Conservation (phyloP, 2,888 invertebrate genomes). For the Drosophila putrida region DNA sequence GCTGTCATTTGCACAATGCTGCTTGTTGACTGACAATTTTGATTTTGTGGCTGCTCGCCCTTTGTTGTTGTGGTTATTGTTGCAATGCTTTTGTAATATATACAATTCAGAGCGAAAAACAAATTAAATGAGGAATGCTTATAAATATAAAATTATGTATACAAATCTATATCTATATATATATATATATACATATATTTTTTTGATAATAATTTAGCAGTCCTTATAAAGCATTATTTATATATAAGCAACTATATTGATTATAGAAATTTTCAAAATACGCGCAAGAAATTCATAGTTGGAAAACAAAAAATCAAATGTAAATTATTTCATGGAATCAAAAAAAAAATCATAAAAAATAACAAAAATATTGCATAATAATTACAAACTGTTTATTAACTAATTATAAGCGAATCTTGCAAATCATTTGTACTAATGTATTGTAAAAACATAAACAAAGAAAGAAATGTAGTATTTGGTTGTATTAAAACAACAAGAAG, state of each 20-base stretch:
- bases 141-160: slow-evolving; percentile 49
- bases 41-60: slow-evolving; percentile 46
- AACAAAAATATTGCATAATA: slow-evolving; percentile 33
- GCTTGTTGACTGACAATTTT: slow-evolving; percentile 45
- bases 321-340: slow-evolving; percentile 55
- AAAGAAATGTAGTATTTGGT: slow-evolving; percentile 67
- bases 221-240: slow-evolving; percentile 44
- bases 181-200: slow-evolving; percentile 54
- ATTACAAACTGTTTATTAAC: slow-evolving; percentile 67
- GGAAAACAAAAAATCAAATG: slow-evolving; percentile 53
- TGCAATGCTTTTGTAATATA: slow-evolving; percentile 64
- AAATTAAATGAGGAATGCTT: slow-evolving; percentile 51
- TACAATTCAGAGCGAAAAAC: slow-evolving; percentile 46
- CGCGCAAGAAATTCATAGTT: slow-evolving; percentile 45
- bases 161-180: slow-evolving; percentile 12
- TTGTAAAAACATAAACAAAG: slow-evolving; percentile 49
- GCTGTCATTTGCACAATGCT: slow-evolving; percentile 46
- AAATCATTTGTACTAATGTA: slow-evolving; percentile 49
- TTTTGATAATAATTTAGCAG: slow-evolving; percentile 71
- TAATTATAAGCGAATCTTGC: slow-evolving; percentile 69
- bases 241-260: slow-evolving; percentile 40
- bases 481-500: slow-evolving; percentile 46
- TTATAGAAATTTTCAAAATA: slow-evolving; percentile 32
- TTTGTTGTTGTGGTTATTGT: slow-evolving; percentile 44
- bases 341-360: slow-evolving; percentile 18